A percentile compares a stretch with the other conserved stretches of the same genome.
These are phyloP conservation scores for Aleiodes sp. DNA, from an alignment of 1,140 invertebrate genomes.

Conservation along the genomic window DNA sequence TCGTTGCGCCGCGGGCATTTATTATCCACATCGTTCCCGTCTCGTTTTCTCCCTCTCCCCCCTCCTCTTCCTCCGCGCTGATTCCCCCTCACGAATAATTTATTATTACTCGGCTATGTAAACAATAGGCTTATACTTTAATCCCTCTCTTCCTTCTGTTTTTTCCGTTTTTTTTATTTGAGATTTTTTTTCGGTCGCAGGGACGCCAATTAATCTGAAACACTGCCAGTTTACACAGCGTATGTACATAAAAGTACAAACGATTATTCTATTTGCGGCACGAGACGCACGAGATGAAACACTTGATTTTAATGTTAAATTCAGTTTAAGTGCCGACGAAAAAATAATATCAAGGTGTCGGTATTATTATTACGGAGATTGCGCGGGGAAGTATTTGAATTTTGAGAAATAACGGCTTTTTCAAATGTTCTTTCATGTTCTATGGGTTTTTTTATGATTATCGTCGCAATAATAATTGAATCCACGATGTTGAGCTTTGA, in stretches of 20 bases:
- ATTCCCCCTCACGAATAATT: constrained; percentile 29
- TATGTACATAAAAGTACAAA: not conserved
- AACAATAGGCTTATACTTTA: constrained; percentile 36
- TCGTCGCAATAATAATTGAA: no score
- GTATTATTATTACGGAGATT: no score
- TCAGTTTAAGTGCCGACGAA: no score
- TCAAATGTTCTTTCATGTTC: no score
- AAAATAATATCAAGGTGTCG: no score
- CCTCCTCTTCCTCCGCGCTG: not conserved
- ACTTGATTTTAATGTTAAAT: no score
- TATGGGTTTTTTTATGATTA: no score
- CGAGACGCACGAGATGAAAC: not conserved
- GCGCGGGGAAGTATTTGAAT: no score
- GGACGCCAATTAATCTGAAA: constrained; percentile 21
- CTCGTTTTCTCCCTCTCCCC: not conserved
- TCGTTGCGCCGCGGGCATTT: constrained; percentile 33
- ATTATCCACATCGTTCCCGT: constrained; percentile 34
- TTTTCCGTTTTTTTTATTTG: not conserved
- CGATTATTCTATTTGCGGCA: not conserved
- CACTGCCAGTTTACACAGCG: not conserved
- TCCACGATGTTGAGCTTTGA: no score
- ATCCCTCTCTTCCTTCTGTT: not conserved
- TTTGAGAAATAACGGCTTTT: no score
- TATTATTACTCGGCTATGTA: constrained; percentile 40
- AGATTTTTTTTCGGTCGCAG: not conserved